phyloP scores from a whole-genome alignment of 2,113 vertebrate genomes.

The Pycnonotus jocosus region DNA sequence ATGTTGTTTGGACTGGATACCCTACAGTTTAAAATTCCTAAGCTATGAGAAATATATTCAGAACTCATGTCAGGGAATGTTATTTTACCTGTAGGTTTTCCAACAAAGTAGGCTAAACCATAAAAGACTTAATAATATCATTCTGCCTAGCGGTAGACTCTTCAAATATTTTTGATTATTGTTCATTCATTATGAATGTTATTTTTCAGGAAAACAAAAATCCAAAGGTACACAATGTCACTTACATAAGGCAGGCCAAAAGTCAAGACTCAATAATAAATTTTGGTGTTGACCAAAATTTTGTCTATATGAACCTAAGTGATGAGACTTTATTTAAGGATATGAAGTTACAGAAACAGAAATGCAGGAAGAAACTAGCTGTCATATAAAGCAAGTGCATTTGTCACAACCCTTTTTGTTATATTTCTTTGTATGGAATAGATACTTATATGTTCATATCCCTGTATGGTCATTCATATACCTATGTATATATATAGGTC shows the following conservation, averaged over 20 bases:
- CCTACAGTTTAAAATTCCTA: conserved; percentile 21
- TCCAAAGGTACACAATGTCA: background rate
- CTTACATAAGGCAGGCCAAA: background rate
- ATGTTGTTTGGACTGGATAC: background rate
- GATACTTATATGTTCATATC: background rate
- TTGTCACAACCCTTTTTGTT: background rate
- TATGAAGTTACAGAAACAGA: background rate
- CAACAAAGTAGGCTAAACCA: background rate
- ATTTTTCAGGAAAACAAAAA: background rate
- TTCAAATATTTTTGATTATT: background rate
- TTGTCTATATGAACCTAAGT: background rate
- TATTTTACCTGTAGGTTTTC: background rate
- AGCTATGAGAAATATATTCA: conserved; percentile 18
- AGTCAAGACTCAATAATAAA: background rate
- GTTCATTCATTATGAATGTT: background rate
- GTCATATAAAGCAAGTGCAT: background rate
- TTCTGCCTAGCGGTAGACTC: background rate
- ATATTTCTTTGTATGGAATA: background rate
- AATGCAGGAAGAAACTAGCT: background rate
- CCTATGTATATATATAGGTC: background rate
- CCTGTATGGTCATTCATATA: background rate
- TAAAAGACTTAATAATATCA: background rate
- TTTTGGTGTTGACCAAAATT: background rate
- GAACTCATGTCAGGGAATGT: conserved; percentile 19
- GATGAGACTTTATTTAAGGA: background rate